Percentiles rank a stretch among this genome's conserved stretches.
Evolutionary conservation across 2,888 invertebrate genomes (phyloP).

Genomic region (Melanostoma scalare): DNA sequence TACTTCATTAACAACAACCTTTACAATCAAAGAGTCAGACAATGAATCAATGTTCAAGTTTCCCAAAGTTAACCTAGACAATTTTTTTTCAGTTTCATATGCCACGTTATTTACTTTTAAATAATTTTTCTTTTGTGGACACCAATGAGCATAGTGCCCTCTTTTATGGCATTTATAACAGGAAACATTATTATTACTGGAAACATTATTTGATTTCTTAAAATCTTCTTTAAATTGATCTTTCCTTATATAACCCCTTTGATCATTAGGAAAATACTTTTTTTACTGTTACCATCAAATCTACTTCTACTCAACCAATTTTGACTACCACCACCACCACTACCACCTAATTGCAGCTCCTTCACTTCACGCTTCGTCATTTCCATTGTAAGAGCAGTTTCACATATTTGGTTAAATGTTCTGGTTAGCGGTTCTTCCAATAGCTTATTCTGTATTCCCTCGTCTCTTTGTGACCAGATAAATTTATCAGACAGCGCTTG

Average conservation of each 20-base stretch:
- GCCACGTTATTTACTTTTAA: background rate
- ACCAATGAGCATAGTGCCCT: conserved; percentile 5
- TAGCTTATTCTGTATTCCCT: conserved; percentile 3
- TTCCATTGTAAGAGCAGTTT: background rate
- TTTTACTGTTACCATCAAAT: background rate
- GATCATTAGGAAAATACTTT: background rate
- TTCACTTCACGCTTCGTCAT: conserved; percentile 6
- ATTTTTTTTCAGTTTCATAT: background rate
- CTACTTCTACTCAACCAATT: background rate
- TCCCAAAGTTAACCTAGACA: background rate
- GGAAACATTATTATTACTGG: too few relatives aligned
- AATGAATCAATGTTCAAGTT: conserved; percentile 1
- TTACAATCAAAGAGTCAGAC: conserved; percentile 7
- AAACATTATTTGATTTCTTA: conserved; percentile 5
- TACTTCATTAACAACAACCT: conserved; percentile 1
- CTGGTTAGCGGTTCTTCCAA: background rate
- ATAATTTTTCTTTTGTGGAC: conserved; percentile 1
- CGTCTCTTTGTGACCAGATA: conserved; percentile 10
- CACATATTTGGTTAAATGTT: conserved; percentile 3
- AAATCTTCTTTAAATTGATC: background rate
- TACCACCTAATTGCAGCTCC: background rate
- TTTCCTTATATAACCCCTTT: background rate
- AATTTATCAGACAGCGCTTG: conserved; percentile 13
- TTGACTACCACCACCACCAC: conserved; percentile 1
- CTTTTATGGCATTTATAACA: background rate